Base-by-base conservation (phyloP, 2,113 vertebrate genomes). In the Desmodus rotundus region DNA sequence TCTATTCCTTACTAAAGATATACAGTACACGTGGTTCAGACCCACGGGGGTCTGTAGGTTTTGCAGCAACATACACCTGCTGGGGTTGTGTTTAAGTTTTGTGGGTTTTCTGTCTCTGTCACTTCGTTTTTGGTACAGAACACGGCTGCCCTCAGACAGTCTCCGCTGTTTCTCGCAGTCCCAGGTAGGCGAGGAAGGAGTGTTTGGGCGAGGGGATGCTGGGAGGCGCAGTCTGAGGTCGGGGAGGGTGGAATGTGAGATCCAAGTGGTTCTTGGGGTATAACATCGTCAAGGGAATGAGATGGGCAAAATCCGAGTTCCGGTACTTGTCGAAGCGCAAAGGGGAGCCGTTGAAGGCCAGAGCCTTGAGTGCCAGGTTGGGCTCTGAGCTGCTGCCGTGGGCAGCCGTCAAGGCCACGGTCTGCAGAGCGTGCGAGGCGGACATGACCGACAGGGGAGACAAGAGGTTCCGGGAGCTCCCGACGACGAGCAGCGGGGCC, bases 181-280 rank as follows among this genome's bases (percentile, higher is more conserved):
- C 99, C 96, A 99, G 99, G 97, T 99, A 99, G 98, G 99, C 99
- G 70, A 99, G 98, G 98, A 99, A 99, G 99, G 99, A 99, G 99
- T 99, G 99, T 98, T 99, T 99, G 93, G 99, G 99, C 76, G 99
- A 99, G 89, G 98, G 97, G 97, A 97, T 98, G 97, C 96, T 99
- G 98, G 98, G 98, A 0, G 98, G 98, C 50, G 98, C 98, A 98
- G 98, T 99, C 98, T 99, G 98, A 97, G 98, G 98, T 97, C 98
- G 98, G 97, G 99, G 98, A 89, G 99, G 98, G 98, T 99, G 99
- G 99, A 99, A 99, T 99, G 99, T 99, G 98, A 99, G 98, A 97
- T 98, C 99, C 81, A 99, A 98, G 98, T 99, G 99, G 98, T 98
- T 99, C 98, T 98, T 98, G 97, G 99, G 99, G 98, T 99, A 99